phyloP scores from a whole-genome alignment of 1,140 invertebrate genomes.

The Maconellicoccus hirsutus region DNA sequence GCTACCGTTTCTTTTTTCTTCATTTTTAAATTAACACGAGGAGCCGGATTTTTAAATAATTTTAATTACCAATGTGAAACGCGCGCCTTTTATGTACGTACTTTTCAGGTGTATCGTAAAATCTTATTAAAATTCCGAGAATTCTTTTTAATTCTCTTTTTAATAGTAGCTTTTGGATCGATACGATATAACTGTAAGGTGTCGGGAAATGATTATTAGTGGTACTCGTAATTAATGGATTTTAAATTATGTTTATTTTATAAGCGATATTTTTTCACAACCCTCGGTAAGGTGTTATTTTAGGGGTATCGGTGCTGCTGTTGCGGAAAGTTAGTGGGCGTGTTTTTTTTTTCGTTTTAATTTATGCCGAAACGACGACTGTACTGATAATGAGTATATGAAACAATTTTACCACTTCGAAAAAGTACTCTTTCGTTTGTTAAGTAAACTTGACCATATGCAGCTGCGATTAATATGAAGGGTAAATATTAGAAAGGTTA shows the following conservation, averaged over 20 bases:
- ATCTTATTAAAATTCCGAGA: conserved; percentile 16
- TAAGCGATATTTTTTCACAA: not conserved
- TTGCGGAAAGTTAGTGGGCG: too few relatives aligned
- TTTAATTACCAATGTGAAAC: conserved; percentile 2
- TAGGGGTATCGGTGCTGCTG: too few relatives aligned
- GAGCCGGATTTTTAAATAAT: conserved; percentile 11
- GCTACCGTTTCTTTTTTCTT: not conserved
- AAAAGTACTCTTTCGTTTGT: too few relatives aligned
- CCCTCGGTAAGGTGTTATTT: not conserved
- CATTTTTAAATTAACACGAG: not conserved
- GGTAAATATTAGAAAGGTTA: conserved; percentile 4
- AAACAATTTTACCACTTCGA: too few relatives aligned
- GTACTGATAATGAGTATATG: too few relatives aligned
- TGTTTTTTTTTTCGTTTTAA: too few relatives aligned
- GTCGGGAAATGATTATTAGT: too few relatives aligned
- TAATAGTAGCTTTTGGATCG: too few relatives aligned
- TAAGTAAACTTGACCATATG: not conserved
- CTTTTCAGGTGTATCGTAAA: not conserved
- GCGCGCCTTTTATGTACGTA: not conserved
- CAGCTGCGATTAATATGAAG: not conserved
- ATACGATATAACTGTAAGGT: too few relatives aligned
- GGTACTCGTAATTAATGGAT: not conserved
- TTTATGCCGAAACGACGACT: too few relatives aligned
- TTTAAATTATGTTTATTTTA: conserved; percentile 6
- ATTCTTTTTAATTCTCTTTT: conserved; percentile 1